Conservation (phyloP, 2,888 invertebrate species). For the Exocentrus adspersus region DNA sequence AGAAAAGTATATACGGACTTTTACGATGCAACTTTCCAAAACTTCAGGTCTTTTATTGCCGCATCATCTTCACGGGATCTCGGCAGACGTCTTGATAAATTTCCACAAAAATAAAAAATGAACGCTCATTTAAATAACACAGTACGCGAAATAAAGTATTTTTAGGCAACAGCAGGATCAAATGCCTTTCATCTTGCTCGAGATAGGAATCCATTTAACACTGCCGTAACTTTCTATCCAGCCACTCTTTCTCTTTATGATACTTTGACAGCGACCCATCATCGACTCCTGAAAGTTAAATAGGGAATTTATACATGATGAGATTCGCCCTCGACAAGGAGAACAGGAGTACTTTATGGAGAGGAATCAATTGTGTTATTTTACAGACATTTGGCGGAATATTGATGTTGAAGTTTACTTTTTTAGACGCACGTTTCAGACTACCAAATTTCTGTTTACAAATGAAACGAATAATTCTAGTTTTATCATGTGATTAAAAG, state of each 20-base stretch:
- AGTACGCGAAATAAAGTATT: constrained; percentile 21
- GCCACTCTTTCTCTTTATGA: constrained; percentile 39
- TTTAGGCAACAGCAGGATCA: constrained; percentile 29
- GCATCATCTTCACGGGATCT: constrained; percentile 36
- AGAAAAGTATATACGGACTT: constrained; percentile 19
- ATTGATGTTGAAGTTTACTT: neutral
- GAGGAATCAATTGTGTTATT: constrained; percentile 37
- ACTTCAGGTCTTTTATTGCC: constrained; percentile 39
- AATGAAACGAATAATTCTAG: too few species aligned
- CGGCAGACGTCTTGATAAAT: constrained; percentile 47
- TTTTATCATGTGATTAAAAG: too few species aligned
- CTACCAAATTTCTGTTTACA: too few species aligned
- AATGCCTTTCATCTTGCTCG: constrained; percentile 42
- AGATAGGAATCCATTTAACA: constrained; percentile 47
- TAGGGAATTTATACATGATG: constrained; percentile 43
- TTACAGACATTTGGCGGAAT: constrained; percentile 16
- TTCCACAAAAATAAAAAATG: constrained; percentile 44
- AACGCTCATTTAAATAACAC: constrained; percentile 34
- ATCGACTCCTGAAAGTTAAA: constrained; percentile 40
- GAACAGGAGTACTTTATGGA: constrained; percentile 33
- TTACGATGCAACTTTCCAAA: constrained; percentile 23
- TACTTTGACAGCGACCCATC: constrained; percentile 40
- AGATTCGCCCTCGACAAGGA: constrained; percentile 27
- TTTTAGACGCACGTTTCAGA: too few species aligned
- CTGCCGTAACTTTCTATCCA: constrained; percentile 36